Base-by-base conservation (phyloP, 2,888 invertebrate genomes). In the Eilema depressum region DNA sequence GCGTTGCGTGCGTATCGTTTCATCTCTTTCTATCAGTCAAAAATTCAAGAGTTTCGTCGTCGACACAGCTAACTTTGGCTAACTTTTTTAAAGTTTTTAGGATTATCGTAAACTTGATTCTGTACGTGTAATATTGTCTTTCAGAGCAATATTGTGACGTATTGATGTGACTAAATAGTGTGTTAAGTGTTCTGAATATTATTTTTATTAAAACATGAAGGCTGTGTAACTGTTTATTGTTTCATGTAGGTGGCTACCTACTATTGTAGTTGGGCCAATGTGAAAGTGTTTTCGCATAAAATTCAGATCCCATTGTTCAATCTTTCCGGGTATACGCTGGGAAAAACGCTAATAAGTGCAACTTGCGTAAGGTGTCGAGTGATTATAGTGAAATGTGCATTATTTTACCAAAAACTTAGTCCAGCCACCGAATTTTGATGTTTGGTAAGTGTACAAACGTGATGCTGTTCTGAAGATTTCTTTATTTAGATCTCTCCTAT, bases 251-350 rank as follows among this genome's bases (percentile, higher is more conserved):
- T 95, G 93, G 92, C 92, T 91, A 88, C 83, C 82, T 82, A 83
- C 85, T 86, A 86, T 87, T 87, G 88, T 91, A 88, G 88, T 89
- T 88, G 90, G 86, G 86, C 88, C 87, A 86, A 91, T 93, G 95
- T 95, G 95, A 95, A 95, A 95, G 95, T 95, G 93, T 93, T 92
- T 92, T 93, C 92, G 93, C 93, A 92, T 94, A 92, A 91, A 93
- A 93, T 94, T 94, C 90, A 90, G 92, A 91, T 90, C 93, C 94
- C 92, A 95, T 95, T 95, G 95, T 95, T 93, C 89, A 61, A 78
- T 89, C 88, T 91, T 93, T 93, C 92, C 91, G 90, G 91, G 90
- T 92, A 88, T 86, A 87, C 84, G 84, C 88, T 90, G 90, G 89
- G 92, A 92, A 92, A 91, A 91, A 86, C 88, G 76, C 83, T 83